These are phyloP conservation scores for Strigamia transsilvanica DNA, from an alignment of 2,888 invertebrate genomes.

Conservation along the genomic window DNA sequence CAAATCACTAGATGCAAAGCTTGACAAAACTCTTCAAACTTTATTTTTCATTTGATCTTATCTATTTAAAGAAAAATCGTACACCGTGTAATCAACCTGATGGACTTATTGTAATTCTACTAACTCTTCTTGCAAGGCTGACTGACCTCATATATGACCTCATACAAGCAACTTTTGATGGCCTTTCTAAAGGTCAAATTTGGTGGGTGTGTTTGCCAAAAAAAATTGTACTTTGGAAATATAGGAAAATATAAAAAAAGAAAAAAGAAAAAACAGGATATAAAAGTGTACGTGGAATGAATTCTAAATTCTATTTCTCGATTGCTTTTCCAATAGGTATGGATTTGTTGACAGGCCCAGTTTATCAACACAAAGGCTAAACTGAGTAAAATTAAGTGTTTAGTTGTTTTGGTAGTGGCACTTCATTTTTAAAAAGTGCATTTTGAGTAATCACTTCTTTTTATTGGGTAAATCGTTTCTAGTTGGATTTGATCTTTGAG, in stretches of 20 bases:
- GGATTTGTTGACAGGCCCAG: background rate
- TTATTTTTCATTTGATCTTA: background rate
- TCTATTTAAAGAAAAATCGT: background rate
- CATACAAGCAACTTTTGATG: background rate
- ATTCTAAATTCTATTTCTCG: background rate
- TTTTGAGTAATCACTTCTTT: background rate
- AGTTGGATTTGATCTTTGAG: too few relatives aligned
- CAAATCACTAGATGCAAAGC: background rate
- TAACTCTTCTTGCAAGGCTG: background rate
- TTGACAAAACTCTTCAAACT: background rate
- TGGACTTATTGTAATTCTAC: background rate
- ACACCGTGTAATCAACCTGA: background rate
- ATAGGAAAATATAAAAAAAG: background rate
- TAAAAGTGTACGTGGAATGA: background rate
- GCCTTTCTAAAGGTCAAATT: background rate
- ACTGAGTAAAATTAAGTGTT: background rate
- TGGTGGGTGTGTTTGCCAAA: background rate
- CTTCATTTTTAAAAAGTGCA: too few relatives aligned
- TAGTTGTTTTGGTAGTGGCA: too few relatives aligned
- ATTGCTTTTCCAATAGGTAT: background rate
- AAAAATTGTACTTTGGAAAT: background rate
- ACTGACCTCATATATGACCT: background rate
- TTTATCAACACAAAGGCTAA: background rate
- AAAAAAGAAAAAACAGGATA: background rate
- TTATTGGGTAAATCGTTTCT: background rate